Evolutionary conservation across 2,797 vertebrate genomes (phyloP).

Genomic region (Arnoldichthys spilopterus): DNA sequence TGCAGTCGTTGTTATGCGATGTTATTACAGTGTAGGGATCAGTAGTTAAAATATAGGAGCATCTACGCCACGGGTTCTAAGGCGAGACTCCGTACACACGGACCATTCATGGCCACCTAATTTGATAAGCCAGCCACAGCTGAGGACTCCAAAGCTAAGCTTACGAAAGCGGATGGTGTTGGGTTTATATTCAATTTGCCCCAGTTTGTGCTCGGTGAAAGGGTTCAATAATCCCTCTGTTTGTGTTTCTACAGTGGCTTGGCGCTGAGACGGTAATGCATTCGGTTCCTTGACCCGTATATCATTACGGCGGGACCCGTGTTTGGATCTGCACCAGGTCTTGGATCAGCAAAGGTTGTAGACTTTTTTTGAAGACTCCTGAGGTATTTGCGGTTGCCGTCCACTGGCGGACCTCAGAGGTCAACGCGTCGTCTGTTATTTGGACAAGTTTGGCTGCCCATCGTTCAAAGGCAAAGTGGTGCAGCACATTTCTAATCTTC

Average conservation of each 20-base stretch:
- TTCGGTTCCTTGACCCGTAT: conserved; percentile 1
- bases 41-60: neutral
- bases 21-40: neutral
- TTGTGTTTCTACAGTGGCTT: conserved; percentile 33
- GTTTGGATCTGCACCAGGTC: conserved; percentile 6
- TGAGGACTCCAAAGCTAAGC: conserved; percentile 1
- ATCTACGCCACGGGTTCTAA: neutral
- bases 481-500: too few relatives aligned
- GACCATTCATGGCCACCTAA: too few relatives aligned
- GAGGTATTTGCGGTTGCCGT: neutral
- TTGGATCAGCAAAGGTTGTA: conserved; percentile 19
- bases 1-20: neutral
- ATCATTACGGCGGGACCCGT: conserved; percentile 7
- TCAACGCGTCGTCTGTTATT: neutral
- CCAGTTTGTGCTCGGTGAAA: conserved; percentile 10
- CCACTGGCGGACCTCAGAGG: neutral
- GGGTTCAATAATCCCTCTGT: conserved; percentile 8
- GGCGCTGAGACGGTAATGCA: conserved; percentile 1
- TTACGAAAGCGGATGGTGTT: conserved; percentile 14
- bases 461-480: neutral
- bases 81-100: neutral
- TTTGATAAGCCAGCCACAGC: neutral
- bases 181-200: conserved; percentile 34
- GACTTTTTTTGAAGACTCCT: neutral
- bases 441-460: neutral